Base-by-base conservation (phyloP, 2,113 vertebrate species). In the Murina feae region DNA sequence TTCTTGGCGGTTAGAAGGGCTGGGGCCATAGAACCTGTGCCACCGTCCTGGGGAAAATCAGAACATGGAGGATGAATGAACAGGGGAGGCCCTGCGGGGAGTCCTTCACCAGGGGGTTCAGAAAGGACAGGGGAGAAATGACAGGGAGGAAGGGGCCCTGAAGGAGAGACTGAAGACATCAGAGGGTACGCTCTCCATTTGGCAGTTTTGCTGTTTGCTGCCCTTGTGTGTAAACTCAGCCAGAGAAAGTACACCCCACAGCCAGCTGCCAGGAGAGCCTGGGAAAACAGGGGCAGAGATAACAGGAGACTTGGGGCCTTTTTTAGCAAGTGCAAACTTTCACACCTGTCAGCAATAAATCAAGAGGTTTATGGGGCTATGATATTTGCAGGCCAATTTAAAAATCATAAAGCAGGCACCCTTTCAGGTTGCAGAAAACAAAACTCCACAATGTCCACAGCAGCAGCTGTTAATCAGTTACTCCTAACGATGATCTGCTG, bases 361-460 rank as follows among this genome's bases (percentile, higher is more conserved):
- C 99, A 99, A 96, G 91, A 89, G 82, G 97, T 99, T 98, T 98
- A 98, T 98, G 98, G 98, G 97, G 97, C 98, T 98, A 96, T 96
- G 95, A 98, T 99, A 98, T 99, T 99, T 99, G 99, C 98, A 98
- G 98, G 98, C 98, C 98, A 98, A 99, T 99, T 99, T 99, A 99
- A 98, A 99, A 98, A 98, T 98, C 98, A 98, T 98, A 98, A 99
- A 99, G 98, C 97, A 97, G 98, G 97, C 51, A 96, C 95, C 94
- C 98, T 98, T 98, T 98, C 98, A 98, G 98, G 95, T 92, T 97
- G 98, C 98, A 98, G 97, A 98, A 98, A 98, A 97, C 96, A 96
- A 86, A 98, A 97, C 97, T 96, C 90, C 2, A 97, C 97, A 98
- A 96, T 93, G 97, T 97, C 97, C 97, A 96, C 98, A 97, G 98